Conservation (phyloP, 1,140 invertebrate species). For the Ditylenchus dipsaci region DNA sequence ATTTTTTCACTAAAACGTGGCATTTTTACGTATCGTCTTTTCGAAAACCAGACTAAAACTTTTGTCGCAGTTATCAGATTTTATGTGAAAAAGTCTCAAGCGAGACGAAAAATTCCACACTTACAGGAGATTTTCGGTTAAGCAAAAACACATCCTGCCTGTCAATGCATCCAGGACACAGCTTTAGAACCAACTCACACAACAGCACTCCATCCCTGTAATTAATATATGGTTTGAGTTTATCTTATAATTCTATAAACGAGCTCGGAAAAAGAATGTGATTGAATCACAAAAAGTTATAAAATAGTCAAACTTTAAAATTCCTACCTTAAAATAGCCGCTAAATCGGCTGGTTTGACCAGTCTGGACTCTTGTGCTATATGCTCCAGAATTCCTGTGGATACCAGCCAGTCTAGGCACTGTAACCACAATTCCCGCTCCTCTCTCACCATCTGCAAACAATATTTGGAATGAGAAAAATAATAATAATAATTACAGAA, state of each 20-base stretch:
- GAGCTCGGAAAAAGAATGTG: too few relatives aligned
- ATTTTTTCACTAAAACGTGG: constrained; percentile 19
- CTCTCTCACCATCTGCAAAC: not conserved
- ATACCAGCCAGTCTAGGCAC: constrained; percentile 25
- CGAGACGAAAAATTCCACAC: constrained; percentile 22
- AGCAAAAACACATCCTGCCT: constrained; percentile 24
- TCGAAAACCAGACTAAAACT: too few relatives aligned
- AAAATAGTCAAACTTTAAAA: too few relatives aligned
- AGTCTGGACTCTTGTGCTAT: not conserved
- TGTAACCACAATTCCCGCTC: constrained; percentile 27
- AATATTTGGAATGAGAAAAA: not conserved
- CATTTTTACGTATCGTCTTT: too few relatives aligned
- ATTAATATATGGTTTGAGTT: too few relatives aligned
- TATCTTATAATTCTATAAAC: too few relatives aligned
- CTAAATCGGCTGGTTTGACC: constrained; percentile 21
- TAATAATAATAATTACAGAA: not conserved
- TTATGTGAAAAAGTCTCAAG: too few relatives aligned
- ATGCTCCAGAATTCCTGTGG: constrained; percentile 14
- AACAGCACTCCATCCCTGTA: constrained; percentile 22
- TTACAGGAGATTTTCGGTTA: constrained; percentile 23
- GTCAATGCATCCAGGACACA: constrained; percentile 25
- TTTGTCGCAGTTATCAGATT: too few relatives aligned
- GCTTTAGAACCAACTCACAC: constrained; percentile 21
- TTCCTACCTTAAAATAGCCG: constrained; percentile 7
- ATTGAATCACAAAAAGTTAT: too few relatives aligned